Evolutionary conservation across 30 jellyfish, hydroid and myxozoan genomes (phyloP).

Genomic region (Nemopilema nomurai): DNA sequence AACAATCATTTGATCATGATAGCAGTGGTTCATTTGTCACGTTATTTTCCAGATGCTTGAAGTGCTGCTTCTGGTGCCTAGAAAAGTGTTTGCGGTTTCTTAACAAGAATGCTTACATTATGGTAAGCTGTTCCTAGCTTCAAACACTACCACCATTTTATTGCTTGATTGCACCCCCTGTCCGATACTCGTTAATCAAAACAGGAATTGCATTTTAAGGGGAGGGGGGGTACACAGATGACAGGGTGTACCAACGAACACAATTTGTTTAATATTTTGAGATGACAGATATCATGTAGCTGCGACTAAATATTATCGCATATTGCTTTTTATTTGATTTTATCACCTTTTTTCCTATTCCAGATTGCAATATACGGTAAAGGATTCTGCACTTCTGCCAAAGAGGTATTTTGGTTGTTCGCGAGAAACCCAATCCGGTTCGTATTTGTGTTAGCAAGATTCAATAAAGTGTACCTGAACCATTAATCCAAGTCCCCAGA

Average conservation of each 20-base stretch:
- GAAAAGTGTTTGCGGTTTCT: slow-evolving; percentile 78
- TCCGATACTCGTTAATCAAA: no score
- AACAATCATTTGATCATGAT: neutral
- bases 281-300: neutral
- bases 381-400: slow-evolving; percentile 85
- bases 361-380: slow-evolving; percentile 94
- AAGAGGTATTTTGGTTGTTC: slow-evolving; percentile 79
- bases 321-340: no score
- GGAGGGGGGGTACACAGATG: no score
- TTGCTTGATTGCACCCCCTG: no score
- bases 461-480: neutral
- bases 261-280: neutral
- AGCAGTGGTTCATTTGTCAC: neutral
- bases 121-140: slow-evolving; percentile 43
- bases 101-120: slow-evolving; percentile 87
- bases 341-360: no score
- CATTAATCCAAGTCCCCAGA: no score
- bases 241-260: neutral
- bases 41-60: slow-evolving; percentile 56
- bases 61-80: slow-evolving; percentile 92
- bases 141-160: no score
- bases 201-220: no score
- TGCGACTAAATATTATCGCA: no score
- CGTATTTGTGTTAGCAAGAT: no score
- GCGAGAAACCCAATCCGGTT: slow-evolving; percentile 88